phyloP scores from a whole-genome alignment of 2,888 invertebrate genomes.

The Venusia cambrica region DNA sequence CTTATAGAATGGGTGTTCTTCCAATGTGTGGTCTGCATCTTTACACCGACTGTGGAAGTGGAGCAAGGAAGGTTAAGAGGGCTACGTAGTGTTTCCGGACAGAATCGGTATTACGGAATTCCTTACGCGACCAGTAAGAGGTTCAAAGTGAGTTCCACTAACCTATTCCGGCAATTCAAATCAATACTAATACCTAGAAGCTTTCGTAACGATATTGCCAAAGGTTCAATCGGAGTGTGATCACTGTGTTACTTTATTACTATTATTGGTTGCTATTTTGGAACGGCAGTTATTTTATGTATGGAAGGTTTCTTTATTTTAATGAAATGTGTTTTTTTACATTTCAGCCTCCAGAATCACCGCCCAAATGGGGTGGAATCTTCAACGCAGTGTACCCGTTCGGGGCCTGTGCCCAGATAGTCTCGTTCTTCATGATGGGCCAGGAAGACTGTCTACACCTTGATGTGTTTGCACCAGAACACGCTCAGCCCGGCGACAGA shows the following conservation, averaged over 20 bases:
- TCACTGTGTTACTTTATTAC: too few species aligned
- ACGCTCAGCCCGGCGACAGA: slow-evolving; percentile 27
- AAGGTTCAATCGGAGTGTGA: too few species aligned
- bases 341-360: slow-evolving; percentile 53
- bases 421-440: slow-evolving; percentile 48
- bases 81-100: slow-evolving; percentile 48
- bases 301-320: too few species aligned
- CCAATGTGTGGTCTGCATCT: slow-evolving; percentile 19
- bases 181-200: too few species aligned
- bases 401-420: slow-evolving; percentile 53
- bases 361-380: slow-evolving; percentile 52
- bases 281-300: too few species aligned
- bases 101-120: slow-evolving; percentile 63
- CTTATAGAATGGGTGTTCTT: too few species aligned
- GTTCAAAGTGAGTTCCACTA: slow-evolving; percentile 66
- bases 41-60: slow-evolving; percentile 49
- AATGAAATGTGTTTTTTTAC: background rate
- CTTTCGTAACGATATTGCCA: too few species aligned
- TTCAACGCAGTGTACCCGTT: slow-evolving; percentile 50
- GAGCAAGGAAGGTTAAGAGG: slow-evolving; percentile 60
- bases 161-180: too few species aligned
- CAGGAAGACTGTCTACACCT: slow-evolving; percentile 62
- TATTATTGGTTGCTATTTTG: too few species aligned
- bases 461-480: slow-evolving; percentile 57
- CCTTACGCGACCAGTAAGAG: slow-evolving; percentile 59